Base-by-base conservation (phyloP, 30 jellyfish, hydroid and myxozoan species). In the Rhopilema esculentum region DNA sequence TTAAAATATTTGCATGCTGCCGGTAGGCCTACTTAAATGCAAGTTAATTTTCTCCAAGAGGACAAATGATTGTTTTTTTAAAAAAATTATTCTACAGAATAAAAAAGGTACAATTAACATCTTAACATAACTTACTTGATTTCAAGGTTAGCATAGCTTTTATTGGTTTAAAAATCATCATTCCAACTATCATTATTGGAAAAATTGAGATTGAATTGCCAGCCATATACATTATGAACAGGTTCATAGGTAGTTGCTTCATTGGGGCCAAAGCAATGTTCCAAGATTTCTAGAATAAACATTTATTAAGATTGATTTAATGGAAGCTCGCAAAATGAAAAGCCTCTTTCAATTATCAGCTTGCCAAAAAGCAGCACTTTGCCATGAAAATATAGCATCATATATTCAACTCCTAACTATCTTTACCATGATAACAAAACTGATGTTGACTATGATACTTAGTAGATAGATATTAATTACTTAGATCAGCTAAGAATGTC, bases 211-310 rank as follows among this genome's bases (percentile, higher is more conserved):
- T 94, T 16, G 98, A 94, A 64, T 84, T 94, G 48, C 98, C 98
- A 40, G 97, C 95, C 98, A 94, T 94, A 50, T 94, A 94, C 98
- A 94, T 94, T 21, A 94, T 94, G 61, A 94, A 94, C 69, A 94
- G 86, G 73, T 94, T 94, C 98, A 94, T 94, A 26, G 98, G 98
- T n/a, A 94, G 91, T 80, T 94, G 98, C 70, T 94, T 94, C 81
- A 83, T 80, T 51, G 98, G 98, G 24, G 85, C 98, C 27, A 90
- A 82, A 18, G 97, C 98, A 85, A 94, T 94, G 87, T 94, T 94
- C 98, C 98, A 94, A n/a, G 98, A 94, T 85, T 97, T 91, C 94
- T 94, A 20, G 25, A 84, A 73, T 26, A 51, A 17, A 17, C 80
- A 26, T 65, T 28, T 57, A 30, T 8, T 23, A 18, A 18, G 22